phyloP scores from a whole-genome alignment of 2,113 vertebrate species.

The Protobothrops flavoviridis region DNA sequence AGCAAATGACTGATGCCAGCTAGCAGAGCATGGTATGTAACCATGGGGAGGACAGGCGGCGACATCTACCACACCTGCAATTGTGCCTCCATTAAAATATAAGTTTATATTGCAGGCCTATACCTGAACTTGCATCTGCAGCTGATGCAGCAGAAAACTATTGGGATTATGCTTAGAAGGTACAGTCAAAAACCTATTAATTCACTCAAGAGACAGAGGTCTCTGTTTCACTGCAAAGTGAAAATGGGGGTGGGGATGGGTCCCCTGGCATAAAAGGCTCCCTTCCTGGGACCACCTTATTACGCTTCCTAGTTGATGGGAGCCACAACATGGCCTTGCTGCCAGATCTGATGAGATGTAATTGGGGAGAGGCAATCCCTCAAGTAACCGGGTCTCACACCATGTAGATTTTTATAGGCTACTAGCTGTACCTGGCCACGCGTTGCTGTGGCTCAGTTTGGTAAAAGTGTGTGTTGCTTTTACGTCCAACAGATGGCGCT shows the following conservation, averaged over 20 bases:
- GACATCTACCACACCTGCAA: not conserved
- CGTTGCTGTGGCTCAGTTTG: too few relatives aligned
- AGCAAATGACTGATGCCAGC: constrained; percentile 13
- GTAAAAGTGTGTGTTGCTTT: too few relatives aligned
- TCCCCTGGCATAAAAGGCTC: not conserved
- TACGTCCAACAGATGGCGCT: too few relatives aligned
- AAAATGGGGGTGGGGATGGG: not conserved
- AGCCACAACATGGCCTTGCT: not conserved
- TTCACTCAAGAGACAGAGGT: not conserved
- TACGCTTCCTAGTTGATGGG: not conserved
- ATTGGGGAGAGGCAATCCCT: not conserved
- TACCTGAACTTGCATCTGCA: not conserved
- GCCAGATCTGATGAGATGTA: not conserved
- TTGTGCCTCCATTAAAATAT: not conserved
- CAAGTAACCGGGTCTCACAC: not conserved
- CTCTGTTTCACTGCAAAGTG: not conserved
- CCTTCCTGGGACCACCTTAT: not conserved
- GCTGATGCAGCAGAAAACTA: accelerated
- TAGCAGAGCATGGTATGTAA: not conserved
- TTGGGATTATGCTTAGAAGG: not conserved
- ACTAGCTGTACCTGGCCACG: too few relatives aligned
- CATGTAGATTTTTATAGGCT: not conserved
- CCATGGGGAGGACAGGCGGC: not conserved
- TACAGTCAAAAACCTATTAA: not conserved
- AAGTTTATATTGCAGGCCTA: not conserved